phyloP scores from a whole-genome alignment of 2,797 vertebrate genomes.

The Lemur catta region DNA sequence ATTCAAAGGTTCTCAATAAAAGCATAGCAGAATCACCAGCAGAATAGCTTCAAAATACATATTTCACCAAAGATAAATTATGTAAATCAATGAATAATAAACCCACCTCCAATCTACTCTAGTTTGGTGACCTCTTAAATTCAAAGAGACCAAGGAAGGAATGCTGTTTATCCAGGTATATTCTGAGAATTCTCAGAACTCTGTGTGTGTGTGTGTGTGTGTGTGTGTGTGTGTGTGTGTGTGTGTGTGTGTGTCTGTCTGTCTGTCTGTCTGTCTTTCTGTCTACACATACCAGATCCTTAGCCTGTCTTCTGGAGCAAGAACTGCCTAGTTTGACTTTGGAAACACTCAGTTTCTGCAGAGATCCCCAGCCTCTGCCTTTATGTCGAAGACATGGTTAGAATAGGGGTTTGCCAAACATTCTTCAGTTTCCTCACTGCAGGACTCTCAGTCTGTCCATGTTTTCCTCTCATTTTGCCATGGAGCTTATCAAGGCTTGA shows the following conservation, averaged over 20 bases:
- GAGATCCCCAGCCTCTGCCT: not conserved
- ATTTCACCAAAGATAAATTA: not conserved
- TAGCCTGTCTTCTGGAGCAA: not conserved
- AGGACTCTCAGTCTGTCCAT: not conserved
- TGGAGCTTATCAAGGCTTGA: not conserved
- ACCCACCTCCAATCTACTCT: not conserved
- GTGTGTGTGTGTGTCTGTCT: not conserved
- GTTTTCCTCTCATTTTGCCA: not conserved
- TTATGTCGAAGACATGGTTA: not conserved
- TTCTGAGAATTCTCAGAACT: not conserved
- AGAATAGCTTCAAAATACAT: not conserved
- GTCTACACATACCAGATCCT: not conserved
- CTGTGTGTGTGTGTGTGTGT: not conserved
- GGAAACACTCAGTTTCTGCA: not conserved
- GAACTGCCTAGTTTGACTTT: not conserved
- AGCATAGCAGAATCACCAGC: not conserved
- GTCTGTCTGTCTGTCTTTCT: not conserved
- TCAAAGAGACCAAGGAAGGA: not conserved
- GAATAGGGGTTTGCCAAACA: not conserved
- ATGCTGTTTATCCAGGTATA: not conserved
- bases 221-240: not conserved
- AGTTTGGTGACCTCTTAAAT: not conserved
- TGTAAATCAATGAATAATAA: not conserved
- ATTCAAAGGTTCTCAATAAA: constrained; percentile 15
- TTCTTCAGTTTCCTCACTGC: not conserved